These are phyloP conservation scores for Drosophila littoralis DNA, from an alignment of 1,140 invertebrate species.

Conservation along the genomic window DNA sequence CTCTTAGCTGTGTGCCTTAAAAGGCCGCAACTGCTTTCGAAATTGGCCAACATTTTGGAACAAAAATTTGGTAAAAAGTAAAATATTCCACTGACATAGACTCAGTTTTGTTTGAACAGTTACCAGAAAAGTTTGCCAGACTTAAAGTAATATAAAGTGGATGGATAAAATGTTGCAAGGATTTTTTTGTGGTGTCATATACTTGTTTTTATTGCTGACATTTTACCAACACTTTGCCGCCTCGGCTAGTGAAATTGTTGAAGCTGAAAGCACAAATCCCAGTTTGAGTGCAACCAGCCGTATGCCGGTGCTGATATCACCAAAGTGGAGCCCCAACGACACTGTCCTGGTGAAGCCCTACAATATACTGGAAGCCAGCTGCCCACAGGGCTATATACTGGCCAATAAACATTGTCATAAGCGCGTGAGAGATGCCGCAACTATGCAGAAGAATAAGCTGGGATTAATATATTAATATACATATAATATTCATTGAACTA, in stretches of 20 bases:
- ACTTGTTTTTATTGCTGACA: conserved; percentile 8
- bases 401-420: conserved; percentile 76
- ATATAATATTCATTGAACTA: neutral
- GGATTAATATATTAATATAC: neutral
- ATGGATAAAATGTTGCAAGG: conserved; percentile 18
- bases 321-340: conserved; percentile 27
- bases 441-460: conserved; percentile 7
- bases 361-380: conserved; percentile 72
- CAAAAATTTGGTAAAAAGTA: conserved; percentile 32
- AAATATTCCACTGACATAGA: conserved; percentile 12
- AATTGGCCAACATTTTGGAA: conserved; percentile 28
- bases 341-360: conserved; percentile 61
- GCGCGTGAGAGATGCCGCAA: conserved; percentile 41
- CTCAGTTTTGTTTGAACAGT: conserved; percentile 44
- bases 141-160: neutral
- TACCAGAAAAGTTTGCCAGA: conserved; percentile 2
- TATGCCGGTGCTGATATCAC: neutral
- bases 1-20: conserved; percentile 46
- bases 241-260: conserved; percentile 66
- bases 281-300: neutral
- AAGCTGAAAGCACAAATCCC: conserved; percentile 28
- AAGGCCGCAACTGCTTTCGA: conserved; percentile 59
- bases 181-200: neutral
- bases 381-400: conserved; percentile 69
- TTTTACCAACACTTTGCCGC: conserved; percentile 14